Evolutionary conservation across 1,140 invertebrate species (phyloP), one percentile per base, ranked within the genome.

Genomic region (Musca domestica): DNA sequence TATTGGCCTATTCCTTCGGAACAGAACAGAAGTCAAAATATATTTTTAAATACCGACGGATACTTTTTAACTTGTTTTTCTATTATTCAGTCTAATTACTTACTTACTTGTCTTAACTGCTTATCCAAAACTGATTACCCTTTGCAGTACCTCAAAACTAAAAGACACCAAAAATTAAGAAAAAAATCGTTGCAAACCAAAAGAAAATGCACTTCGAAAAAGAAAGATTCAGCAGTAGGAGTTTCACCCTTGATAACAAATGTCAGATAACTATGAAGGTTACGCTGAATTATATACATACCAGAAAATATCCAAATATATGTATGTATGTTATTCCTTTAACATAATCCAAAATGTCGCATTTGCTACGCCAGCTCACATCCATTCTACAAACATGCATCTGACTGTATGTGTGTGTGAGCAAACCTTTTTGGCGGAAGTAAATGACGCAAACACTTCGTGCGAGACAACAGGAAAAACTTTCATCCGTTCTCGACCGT

Each of bases 371-470:
- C 17, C 12, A 34, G 9, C 41, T 51, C 15, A 15, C 15, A 12
- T 12, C 41, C 1, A 46, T 46, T 46, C 7, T 51, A 20, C 12
- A 6, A 2, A 22, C 48, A n/a, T n/a, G n/a, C n/a, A n/a, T n/a
- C n/a, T n/a, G 17, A 9, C 41, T 46, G 17, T 22, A 20, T 51
- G 1, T 20, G 6, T 22, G 2, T 51, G 6, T 20, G 17, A 10
- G 17, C 7, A 10, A 41, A 41, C 41, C 19, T 61, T 23, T 61
- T n/a, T 23, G 27, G 56, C 56, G 56, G 56, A 61, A 61, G 56
- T 61, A 61, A 41, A 61, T 61, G 56, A 61, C 56, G 27, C 56
- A 61, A 61, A 61, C 56, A 61, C 56, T 61, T 34, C 56, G 34
- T 61, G 56, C 34, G 34, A 41, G 4, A 41, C 34, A 41, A 41